Conservation (phyloP, 2,113 vertebrate genomes). For the Ceratotherium simum region DNA sequence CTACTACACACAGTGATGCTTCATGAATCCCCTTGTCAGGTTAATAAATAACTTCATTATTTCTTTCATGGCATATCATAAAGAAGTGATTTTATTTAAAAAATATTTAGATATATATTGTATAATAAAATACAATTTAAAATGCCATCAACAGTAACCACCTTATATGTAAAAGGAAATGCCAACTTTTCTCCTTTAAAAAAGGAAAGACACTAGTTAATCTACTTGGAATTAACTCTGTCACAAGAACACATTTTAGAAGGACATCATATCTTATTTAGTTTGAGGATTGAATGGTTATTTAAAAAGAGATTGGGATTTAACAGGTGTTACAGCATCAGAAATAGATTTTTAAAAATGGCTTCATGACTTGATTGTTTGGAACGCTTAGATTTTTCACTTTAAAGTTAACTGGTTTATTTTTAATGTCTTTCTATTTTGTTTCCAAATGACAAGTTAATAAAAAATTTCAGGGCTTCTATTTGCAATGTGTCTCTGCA, state of each 20-base stretch:
- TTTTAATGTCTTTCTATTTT: conserved; percentile 58
- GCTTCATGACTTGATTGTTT: not conserved
- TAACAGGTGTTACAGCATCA: conserved; percentile 37
- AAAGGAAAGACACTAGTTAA: not conserved
- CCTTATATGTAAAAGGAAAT: conserved; percentile 21
- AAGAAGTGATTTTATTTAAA: not conserved
- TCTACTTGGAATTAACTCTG: conserved; percentile 46
- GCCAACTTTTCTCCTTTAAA: not conserved
- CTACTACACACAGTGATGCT: not conserved
- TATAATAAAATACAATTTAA: conserved; percentile 16
- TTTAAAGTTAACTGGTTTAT: conserved; percentile 34
- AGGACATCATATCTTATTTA: not conserved
- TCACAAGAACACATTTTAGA: not conserved
- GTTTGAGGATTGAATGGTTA: not conserved
- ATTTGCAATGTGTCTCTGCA: not conserved
- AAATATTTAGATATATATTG: not conserved
- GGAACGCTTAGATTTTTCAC: not conserved
- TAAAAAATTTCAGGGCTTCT: not conserved
- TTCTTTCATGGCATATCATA: not conserved
- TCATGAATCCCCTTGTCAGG: not conserved
- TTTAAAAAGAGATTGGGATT: conserved; percentile 16
- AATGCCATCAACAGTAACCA: not conserved
- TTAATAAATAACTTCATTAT: not conserved
- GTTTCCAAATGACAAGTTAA: conserved; percentile 53
- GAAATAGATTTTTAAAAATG: conserved; percentile 56